Conservation (phyloP, 35 echinoderm and acorn worm species). For the Apostichopus japonicus region DNA sequence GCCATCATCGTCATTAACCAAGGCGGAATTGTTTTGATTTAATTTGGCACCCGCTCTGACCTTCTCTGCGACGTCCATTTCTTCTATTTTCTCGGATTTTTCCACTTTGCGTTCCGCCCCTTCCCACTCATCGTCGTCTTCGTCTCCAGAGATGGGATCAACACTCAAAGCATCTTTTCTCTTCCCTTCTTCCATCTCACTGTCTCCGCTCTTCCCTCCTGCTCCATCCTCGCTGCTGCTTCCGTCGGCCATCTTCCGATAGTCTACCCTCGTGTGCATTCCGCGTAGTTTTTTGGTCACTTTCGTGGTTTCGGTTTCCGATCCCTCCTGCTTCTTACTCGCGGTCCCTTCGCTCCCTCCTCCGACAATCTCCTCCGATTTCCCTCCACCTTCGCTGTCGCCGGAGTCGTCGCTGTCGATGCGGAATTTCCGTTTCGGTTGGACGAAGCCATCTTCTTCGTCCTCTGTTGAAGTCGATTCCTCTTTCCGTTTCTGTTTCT, state of each 20-base stretch:
- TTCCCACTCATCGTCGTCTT: neutral
- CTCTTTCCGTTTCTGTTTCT: neutral
- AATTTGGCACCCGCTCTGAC: slow-evolving; percentile 27
- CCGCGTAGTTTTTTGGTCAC: slow-evolving; percentile 9
- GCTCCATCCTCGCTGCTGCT: slow-evolving; percentile 49
- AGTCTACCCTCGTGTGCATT: slow-evolving; percentile 62
- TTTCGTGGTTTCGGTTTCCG: slow-evolving; percentile 27
- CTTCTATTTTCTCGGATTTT: neutral
- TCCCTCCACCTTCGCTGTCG: neutral
- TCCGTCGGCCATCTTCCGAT: slow-evolving; percentile 71
- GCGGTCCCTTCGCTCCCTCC: slow-evolving; percentile 13
- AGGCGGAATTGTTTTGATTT: slow-evolving; percentile 25
- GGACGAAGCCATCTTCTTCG: slow-evolving; percentile 56
- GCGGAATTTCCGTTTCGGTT: slow-evolving; percentile 74
- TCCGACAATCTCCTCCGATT: neutral
- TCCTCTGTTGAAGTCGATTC: slow-evolving; percentile 52
- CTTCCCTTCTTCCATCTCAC: slow-evolving; percentile 1
- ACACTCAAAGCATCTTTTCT: neutral
- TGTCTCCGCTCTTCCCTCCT: neutral
- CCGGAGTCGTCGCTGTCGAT: slow-evolving; percentile 74
- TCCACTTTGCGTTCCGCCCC: slow-evolving; percentile 13
- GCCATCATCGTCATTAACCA: slow-evolving; percentile 28
- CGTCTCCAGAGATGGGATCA: neutral
- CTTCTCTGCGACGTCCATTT: slow-evolving; percentile 13
- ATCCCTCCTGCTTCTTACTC: neutral